Evolutionary conservation across 2,888 invertebrate genomes (phyloP), one percentile per base, ranked within the genome.

Genomic region (Alloscopus bannaensis): DNA sequence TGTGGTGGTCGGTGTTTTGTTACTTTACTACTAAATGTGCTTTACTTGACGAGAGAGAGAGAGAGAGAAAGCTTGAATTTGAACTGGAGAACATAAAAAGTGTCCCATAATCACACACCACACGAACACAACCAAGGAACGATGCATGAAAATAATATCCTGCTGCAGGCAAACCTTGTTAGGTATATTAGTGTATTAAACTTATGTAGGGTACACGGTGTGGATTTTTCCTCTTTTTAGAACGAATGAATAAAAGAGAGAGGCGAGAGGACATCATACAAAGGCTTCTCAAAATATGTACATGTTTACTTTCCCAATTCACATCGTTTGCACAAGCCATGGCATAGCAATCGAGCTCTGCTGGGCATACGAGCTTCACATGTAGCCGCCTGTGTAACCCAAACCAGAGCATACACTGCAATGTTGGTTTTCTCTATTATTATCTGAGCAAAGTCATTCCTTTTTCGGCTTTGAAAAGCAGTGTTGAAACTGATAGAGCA

Each of bases 101-200:
- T 79, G 79, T 79, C 72, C 71, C 78, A 71, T 78, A 78, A 78
- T 78, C 70, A 78, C 78, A 78, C 59, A 36, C 50, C 65, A 45
- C 78, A 78, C 78, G 70, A 71, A 71, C 65, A 29, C 64, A 65
- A 71, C 65, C 57, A 59, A 59, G 50, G 47, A 59, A 75, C 42
- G 66, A 59, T 40, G 52, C 52, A 52, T 52, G 75, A 59, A 59
- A 57, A 31, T 57, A 66, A 75, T 66, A 65, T 55, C 47, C 29
- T 71, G 47, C 71, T 78, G 78, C 78, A 78, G 78, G 59, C 65
- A 78, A 65, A 59, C 42, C n/a, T n/a, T n/a, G 6, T 69, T 66
- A 66, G 68, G 76, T 62, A 68, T 76, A 40, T 16, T 8, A 72
- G 24, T 52, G 45, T 65, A 68, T 66, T 69, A 57, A 52, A 36